Evolutionary conservation across 1,140 invertebrate genomes (phyloP), one percentile per base, ranked within the genome.

Genomic region (Pseudomyrmex concolor): DNA sequence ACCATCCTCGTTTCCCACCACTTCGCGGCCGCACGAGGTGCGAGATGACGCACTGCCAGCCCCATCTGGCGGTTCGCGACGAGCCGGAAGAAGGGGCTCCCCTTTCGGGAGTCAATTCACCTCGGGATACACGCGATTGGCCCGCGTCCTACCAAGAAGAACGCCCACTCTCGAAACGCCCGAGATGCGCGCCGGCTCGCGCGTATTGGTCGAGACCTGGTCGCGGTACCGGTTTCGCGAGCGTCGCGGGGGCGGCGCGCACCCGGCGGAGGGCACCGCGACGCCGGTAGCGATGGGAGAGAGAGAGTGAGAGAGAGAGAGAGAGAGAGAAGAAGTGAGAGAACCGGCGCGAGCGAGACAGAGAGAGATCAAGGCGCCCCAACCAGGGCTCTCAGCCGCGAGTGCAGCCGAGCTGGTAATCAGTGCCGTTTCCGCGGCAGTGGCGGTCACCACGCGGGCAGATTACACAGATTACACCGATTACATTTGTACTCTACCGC

Each of bases 341-440:
- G 62, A 78, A 63, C 51, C 25, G 34, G 19, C 54, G 13, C 15
- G 34, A 64, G 9, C 3, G 59, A 54, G 66, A 45, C 4, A 74
- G 43, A 55, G 71, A 50, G 80, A 84, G 51, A 73, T 62, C 84
- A 74, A 91, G 84, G 83, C 73, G 64, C 63, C 82, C 85, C 73
- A 64, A 83, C 72, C 86, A 85, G 86, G 83, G 86, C 87, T 88
- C 80, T 90, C 86, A 85, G 83, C 81, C 84, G 83, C 84, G 68
- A 90, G 77, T 85, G 74, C 77, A 86, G 85, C 62, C 88, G 89
- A 91, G 89, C 92, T 89, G 89, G 92, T 93, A 94, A 94, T 94
- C 94, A 94, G 94, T 94, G 93, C 92, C 92, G 94, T 94, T 93
- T 93, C 92, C 92, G 92, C 93, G 92, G 90, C 92, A 93, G 92